Conservation (phyloP, 2,113 vertebrate genomes). For the Otocyon megalotis region DNA sequence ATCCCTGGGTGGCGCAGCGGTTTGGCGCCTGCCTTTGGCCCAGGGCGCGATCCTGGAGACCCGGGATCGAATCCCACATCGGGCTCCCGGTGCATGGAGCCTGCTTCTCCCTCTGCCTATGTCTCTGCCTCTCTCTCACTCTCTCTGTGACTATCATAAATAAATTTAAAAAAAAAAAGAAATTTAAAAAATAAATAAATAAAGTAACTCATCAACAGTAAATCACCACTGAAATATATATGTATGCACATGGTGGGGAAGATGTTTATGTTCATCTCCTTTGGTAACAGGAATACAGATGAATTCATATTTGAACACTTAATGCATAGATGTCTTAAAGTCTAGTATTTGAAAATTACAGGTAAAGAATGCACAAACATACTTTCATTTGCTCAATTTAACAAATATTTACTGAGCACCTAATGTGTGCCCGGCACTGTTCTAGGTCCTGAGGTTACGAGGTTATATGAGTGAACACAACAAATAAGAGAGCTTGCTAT, state of each 20-base stretch:
- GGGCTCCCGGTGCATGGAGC: no score
- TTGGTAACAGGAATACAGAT: background rate
- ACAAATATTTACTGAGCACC: background rate
- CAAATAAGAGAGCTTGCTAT: background rate
- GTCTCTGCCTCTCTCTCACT: no score
- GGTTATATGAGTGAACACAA: background rate
- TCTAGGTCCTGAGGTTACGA: conserved; percentile 1
- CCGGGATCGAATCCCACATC: no score
- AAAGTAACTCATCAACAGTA: background rate
- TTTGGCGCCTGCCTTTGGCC: no score
- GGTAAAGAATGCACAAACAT: background rate
- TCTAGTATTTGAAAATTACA: background rate
- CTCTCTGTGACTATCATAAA: no score
- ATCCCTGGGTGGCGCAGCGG: no score
- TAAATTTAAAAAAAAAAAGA: no score
- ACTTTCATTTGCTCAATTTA: conserved; percentile 35
- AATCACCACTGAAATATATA: background rate
- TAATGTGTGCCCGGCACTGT: background rate
- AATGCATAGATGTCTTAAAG: background rate
- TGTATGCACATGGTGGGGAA: background rate
- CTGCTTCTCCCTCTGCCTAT: no score
- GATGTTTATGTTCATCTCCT: background rate
- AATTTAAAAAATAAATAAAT: no score
- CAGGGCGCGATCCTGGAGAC: no score
- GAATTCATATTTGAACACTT: conserved; percentile 27